Conservation (phyloP, 1,140 invertebrate genomes). For the fruit fly (Drosophila melanogaster) region Release_6_plus_ISO1_MT NT_033779.5:6969501-6970000, state of each 20-base stretch:
- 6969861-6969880: conserved; percentile 78
- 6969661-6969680: conserved; percentile 35
- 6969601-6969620: conserved; percentile 83
- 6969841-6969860: conserved; percentile 77
- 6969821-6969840: conserved; percentile 79
- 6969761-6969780: conserved; percentile 49
- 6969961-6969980: conserved; percentile 33
- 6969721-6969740: conserved; percentile 11
- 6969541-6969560: conserved; percentile 54
- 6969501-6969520: conserved; percentile 53
- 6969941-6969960: conserved; percentile 10
- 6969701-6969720: conserved; percentile 54
- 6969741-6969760: conserved; percentile 14
- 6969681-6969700: conserved; percentile 54
- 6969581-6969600: conserved; percentile 74
- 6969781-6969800: conserved; percentile 79
- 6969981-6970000: conserved; percentile 36
- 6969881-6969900: conserved; percentile 77
- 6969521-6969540: conserved; percentile 18
- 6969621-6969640: conserved; percentile 73
- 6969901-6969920: conserved; percentile 53
- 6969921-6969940: conserved; percentile 29
- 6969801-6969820: conserved; percentile 78
- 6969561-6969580: conserved; percentile 49
- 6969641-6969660: conserved; percentile 63